Conservation (phyloP, 2,113 vertebrate species). For the Misgurnus mizolepis region DNA sequence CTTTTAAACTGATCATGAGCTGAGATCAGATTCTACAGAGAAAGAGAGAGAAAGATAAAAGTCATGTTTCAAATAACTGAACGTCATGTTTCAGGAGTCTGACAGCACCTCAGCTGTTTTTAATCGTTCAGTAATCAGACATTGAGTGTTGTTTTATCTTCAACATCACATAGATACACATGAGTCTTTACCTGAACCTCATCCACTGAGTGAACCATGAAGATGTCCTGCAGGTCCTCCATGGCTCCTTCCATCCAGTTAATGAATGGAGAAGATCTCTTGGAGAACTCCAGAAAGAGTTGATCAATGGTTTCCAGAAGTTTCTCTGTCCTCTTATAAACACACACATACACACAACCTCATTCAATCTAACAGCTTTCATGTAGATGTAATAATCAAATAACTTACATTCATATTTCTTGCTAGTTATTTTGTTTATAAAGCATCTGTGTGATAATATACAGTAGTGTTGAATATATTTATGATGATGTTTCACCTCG, state of each 20-base stretch:
- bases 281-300: slow-evolving; percentile 66
- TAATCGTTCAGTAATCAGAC: too few species aligned
- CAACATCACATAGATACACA: too few species aligned
- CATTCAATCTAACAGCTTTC: background rate
- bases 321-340: slow-evolving; percentile 63
- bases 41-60: background rate
- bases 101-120: too few species aligned
- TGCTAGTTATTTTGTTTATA: too few species aligned
- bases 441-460: too few species aligned
- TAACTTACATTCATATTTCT: too few species aligned
- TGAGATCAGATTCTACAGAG: slow-evolving; percentile 78
- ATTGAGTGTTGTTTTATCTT: too few species aligned
- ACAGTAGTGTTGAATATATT: too few species aligned
- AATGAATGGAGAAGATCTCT: slow-evolving; percentile 64
- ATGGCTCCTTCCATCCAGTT: slow-evolving; percentile 80
- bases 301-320: slow-evolving; percentile 68
- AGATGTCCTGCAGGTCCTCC: slow-evolving; percentile 90
- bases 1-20: slow-evolving; percentile 89
- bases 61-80: too few species aligned
- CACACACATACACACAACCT: slow-evolving; percentile 16
- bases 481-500: slow-evolving; percentile 72
- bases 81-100: too few species aligned
- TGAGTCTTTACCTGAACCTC: slow-evolving; percentile 80
- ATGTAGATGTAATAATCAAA: too few species aligned
- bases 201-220: slow-evolving; percentile 86